Base-by-base conservation (phyloP, 2,888 invertebrate genomes). In the Lagria hirta region DNA sequence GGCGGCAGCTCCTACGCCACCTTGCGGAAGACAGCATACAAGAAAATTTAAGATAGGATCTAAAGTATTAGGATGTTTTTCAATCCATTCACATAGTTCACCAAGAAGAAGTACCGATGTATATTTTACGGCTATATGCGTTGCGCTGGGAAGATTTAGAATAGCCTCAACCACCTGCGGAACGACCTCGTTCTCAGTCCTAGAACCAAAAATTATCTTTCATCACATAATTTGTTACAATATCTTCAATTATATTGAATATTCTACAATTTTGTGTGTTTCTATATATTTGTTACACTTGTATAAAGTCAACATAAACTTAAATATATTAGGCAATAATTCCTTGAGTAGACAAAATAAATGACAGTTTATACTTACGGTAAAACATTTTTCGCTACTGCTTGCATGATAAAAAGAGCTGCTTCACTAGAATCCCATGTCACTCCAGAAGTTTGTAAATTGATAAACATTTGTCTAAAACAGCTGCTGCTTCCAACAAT, bases 401-500 rank as follows among this genome's bases (percentile, higher is more conserved):
- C 85, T 64, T 90, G 88, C 95, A 97, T 96, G 2, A 98, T 81
- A 68, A 91, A 98, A 1, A 98, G 76, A 0, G 95, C 89, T 1
- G 98, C 90, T 73, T 98, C 98, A 1, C 87, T 88, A 32, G 87
- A 83, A 63, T 96, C 93, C 97, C 98, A 98, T 1, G 88, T 84
- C 11, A 81, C 79, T 44, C 80, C 79, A 0, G 86, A 81, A 40
- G 76, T 73, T 57, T 86, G 84, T 15, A 96, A 76, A 34, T 84
- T 81, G 0, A 84, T 69, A 66, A 89, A 89, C 88, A 94, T 93
- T 75, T 95, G 92, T 38, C 86, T 79, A 70, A 97, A 95, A 68
- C 93, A 93, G 17, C 86, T 83, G 47, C 88, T 86, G 16, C 95
- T 94, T 1, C 96, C 95, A 48, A 97, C 88, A 37, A 98, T 90